Base-by-base conservation (phyloP, 1,140 invertebrate species). In the Trichomalopsis sarcophagae region DNA sequence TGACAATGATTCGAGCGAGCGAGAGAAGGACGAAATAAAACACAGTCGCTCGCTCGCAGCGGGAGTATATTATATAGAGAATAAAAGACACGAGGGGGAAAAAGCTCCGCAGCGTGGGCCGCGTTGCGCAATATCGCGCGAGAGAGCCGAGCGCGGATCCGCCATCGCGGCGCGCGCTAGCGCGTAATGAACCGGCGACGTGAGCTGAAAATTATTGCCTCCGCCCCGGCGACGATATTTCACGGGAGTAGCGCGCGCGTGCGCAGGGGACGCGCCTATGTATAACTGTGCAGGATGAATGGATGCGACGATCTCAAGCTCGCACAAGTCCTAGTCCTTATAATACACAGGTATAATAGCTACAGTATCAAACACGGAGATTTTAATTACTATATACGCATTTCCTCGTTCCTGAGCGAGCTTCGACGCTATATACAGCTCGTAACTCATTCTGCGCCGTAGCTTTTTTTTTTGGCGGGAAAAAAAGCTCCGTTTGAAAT, bases 121-220 rank as follows among this genome's bases (percentile, higher is more conserved):
- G 84, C 55, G 73, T 83, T 83, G 55, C 82, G 82, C 82, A 83
- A 83, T 47, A 33, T 71, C 27, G 68, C 23, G 33, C 33, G 33
- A 36, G 33, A 27, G 27, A 27, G 27, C 27, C 21, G 33, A n/a
- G 36, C 11, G 55, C 21, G 55, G 81, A 88, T 88, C 89, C 89
- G 88, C 89, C 87, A 89, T 90, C 88, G 88, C 88, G 86, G 86
- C 88, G 89, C 89, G 89, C 89, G 89, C 88, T 87, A 87, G 88
- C 90, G 88, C 88, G 89, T 89, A 91, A 91, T 91, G 89, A 90
- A 90, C 89, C 90, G 87, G 68, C 36, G 80, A 73, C 68, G 66
- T 69, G 62, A 17, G 33, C 66, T 47, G 11, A 66, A 50, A 62
- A 27, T 47, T 76, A 78, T 75, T 14, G 84, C 87, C 84, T 62